phyloP scores from a whole-genome alignment of 2,797 vertebrate species.

The Columba guinea region DNA sequence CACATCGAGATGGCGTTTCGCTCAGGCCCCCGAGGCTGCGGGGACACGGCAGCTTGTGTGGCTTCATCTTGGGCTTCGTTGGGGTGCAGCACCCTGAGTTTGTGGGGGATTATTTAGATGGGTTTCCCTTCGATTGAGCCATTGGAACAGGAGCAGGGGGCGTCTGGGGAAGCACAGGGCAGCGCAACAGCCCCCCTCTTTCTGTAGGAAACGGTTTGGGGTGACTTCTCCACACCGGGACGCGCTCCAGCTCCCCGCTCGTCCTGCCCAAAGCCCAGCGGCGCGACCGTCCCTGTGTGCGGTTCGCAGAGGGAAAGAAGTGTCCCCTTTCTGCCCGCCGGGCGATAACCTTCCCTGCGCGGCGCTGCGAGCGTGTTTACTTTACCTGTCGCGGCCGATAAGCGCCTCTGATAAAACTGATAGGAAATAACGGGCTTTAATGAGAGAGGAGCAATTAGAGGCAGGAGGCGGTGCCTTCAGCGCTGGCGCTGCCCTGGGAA shows the following conservation, averaged over 20 bases:
- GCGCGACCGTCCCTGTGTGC: neutral
- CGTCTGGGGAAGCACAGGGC: neutral
- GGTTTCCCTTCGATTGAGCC: neutral
- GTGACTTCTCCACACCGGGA: accelerated
- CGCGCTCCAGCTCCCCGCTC: accelerated
- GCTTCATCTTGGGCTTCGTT: accelerated
- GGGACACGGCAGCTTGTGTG: accelerated
- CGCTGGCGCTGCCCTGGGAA: neutral
- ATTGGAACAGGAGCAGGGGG: accelerated
- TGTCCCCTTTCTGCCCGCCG: neutral
- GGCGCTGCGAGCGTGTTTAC: neutral
- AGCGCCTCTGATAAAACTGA: neutral
- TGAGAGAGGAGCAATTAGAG: neutral
- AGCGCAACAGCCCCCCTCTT: accelerated
- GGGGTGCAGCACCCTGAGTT: accelerated
- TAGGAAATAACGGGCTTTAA: neutral
- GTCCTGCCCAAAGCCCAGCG: accelerated
- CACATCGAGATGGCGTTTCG: accelerated
- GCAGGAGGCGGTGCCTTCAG: neutral
- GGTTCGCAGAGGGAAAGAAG: neutral
- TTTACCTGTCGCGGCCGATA: neutral
- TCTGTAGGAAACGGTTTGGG: neutral
- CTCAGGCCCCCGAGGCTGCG: neutral
- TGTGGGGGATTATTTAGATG: neutral
- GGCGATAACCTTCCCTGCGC: neutral